A percentile compares a stretch with the other conserved stretches of the same genome.
phyloP scores from a whole-genome alignment of 2,113 vertebrate genomes.

The Syngnathus typhle region DNA sequence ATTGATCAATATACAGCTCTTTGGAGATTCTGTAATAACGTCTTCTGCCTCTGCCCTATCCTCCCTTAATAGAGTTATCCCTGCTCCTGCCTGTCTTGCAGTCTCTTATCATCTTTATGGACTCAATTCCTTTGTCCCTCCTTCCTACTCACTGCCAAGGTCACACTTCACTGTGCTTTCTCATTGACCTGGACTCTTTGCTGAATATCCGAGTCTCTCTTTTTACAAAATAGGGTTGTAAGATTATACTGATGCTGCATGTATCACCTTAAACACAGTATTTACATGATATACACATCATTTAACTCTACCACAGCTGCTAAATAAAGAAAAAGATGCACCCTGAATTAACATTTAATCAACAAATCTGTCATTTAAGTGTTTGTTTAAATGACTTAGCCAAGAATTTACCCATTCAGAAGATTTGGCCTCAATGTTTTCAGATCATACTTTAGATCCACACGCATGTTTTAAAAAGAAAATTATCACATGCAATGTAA shows the following conservation, averaged over 20 bases:
- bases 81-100: neutral
- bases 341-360: neutral
- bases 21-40: neutral
- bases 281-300: neutral
- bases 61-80: neutral
- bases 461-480: neutral
- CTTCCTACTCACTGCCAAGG: neutral
- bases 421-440: neutral
- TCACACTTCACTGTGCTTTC: neutral
- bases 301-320: neutral
- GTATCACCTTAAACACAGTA: neutral
- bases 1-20: neutral
- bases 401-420: neutral
- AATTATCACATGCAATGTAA: neutral
- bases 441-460: neutral
- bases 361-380: neutral
- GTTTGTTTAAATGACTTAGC: neutral
- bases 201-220: neutral
- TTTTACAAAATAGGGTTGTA: neutral
- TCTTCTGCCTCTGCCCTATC: neutral
- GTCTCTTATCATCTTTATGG: neutral
- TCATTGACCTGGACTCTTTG: neutral
- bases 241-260: neutral
- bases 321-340: neutral
- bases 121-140: neutral